A percentile compares a stretch with the other conserved stretches of the same genome.
phyloP scores from a whole-genome alignment of 2,113 vertebrate genomes.

The Grallaria varia region DNA sequence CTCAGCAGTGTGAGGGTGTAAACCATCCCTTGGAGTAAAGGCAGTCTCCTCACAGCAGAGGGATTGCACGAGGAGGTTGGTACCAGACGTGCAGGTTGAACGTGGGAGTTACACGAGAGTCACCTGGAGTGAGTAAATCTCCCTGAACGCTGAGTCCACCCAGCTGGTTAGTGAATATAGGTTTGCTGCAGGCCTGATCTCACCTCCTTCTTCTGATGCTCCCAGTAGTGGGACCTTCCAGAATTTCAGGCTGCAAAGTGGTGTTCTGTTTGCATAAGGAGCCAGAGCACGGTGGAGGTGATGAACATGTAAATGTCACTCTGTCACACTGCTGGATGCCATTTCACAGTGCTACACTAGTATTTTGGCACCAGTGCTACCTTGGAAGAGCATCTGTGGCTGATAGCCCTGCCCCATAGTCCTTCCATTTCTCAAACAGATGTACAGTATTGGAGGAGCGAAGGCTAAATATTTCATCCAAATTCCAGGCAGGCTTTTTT shows the following conservation, averaged over 20 bases:
- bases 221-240: neutral
- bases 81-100: neutral
- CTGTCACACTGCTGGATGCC: neutral
- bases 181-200: neutral
- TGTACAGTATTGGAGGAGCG: neutral
- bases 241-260: neutral
- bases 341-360: neutral
- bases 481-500: neutral
- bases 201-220: neutral
- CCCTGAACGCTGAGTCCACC: neutral
- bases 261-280: neutral
- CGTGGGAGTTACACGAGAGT: neutral
- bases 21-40: neutral
- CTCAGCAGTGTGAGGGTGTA: rapidly evolving
- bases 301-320: neutral
- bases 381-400: neutral
- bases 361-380: neutral
- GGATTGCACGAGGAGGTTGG: neutral
- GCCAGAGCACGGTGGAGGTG: neutral
- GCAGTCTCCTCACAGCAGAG: neutral
- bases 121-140: neutral
- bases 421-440: neutral
- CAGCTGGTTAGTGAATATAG: rapidly evolving
- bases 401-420: neutral
- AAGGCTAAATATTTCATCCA: neutral